Base-by-base conservation (phyloP, 2,888 invertebrate genomes). In the Neoaliturus tenellus region DNA sequence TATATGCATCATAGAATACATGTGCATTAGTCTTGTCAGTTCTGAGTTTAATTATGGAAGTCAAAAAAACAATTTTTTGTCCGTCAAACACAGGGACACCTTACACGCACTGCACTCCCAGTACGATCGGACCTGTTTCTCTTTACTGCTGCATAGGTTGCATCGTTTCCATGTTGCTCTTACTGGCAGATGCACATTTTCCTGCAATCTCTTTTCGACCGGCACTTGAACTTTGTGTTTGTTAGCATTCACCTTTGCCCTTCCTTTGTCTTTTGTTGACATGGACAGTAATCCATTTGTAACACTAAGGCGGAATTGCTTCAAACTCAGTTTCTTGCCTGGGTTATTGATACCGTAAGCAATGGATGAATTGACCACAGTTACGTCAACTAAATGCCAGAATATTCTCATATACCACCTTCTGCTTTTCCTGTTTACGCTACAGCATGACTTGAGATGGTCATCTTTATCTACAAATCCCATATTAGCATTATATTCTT, bases 401-500 rank as follows among this genome's bases (percentile, higher is more conserved):
- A 58, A 33, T 17, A 81, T 39, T n/a, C 33, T 55, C 39, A 58
- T 81, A 35, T 81, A 81, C 80, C 80, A 81, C 33, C 62, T 81
- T 1, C 31, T 58, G 33, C 20, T 39, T 58, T 81, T 81, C n/a
- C 80, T 69, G 25, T 41, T 71, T 28, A 44, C 48, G 25, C 23
- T 48, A 44, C 73, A 25, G 39, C 35, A 81, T 62, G 83, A 69
- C 25, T 83, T 75, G 14, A 83, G 78, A 81, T 83, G 83, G 62
- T 83, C 81, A 17, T 81, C 78, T 73, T 51, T 81, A 39, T 85
- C 81, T n/a, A 85, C 83, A 73, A 75, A 69, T 39, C 83, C 75
- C 85, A 85, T 83, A 62, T 83, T 83, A 33, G 62, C 35, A 58
- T 83, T 83, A 48, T 85, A 85, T 20, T 85, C 83, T 14, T 69